Percentiles rank a stretch among this genome's conserved stretches.
Conservation (phyloP, 1,140 invertebrate species). For the Parasteatoda tepidariorum region DNA sequence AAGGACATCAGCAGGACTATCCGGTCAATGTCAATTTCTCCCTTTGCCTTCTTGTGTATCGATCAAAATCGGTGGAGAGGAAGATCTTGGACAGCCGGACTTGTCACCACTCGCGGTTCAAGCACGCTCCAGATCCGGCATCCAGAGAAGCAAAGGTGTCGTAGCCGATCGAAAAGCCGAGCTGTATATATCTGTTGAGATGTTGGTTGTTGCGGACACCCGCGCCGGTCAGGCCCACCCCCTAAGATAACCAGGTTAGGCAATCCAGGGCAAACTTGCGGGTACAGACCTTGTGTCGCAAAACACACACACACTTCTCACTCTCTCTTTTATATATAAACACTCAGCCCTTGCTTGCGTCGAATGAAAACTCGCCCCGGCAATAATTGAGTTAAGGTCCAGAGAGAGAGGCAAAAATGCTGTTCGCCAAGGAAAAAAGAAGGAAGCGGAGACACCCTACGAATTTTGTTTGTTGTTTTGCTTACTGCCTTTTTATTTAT, state of each 20-base stretch:
- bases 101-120: constrained; percentile 31
- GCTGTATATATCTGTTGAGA: constrained; percentile 29
- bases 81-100: constrained; percentile 26
- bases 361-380: constrained; percentile 52
- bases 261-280: background rate
- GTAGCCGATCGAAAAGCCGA: constrained; percentile 16
- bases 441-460: constrained; percentile 3
- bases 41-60: constrained; percentile 26
- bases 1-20: too few species aligned
- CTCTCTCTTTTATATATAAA: constrained; percentile 24
- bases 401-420: constrained; percentile 31
- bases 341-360: background rate
- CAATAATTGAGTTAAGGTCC: constrained; percentile 56
- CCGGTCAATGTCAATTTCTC: background rate
- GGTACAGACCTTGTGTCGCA: constrained; percentile 4
- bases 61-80: constrained; percentile 16
- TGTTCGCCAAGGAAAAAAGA: constrained; percentile 1
- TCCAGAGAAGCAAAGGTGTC: background rate
- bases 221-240: constrained; percentile 31
- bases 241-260: constrained; percentile 49
- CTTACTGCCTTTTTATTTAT: constrained; percentile 2
- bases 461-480: background rate
- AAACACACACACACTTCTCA: background rate
- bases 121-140: constrained; percentile 5
- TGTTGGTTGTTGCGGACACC: background rate